Percentiles rank a stretch among this genome's conserved stretches.
phyloP scores from a whole-genome alignment of 2,113 vertebrate genomes.

The Mola mola region DNA sequence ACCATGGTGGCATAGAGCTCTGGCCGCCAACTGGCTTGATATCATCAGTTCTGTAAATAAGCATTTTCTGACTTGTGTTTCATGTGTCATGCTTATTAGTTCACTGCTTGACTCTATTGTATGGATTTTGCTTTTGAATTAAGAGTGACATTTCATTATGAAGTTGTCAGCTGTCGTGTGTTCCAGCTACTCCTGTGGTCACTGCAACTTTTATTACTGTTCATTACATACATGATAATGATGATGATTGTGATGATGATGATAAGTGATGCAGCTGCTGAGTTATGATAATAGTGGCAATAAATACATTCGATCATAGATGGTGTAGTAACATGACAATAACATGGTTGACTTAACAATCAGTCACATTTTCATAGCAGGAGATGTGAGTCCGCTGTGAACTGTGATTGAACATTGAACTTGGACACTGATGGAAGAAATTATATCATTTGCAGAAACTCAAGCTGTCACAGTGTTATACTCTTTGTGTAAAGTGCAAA shows the following conservation, averaged over 20 bases:
- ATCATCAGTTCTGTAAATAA: background rate
- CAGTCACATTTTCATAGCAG: conserved; percentile 5
- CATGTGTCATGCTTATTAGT: conserved; percentile 15
- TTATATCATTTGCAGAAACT: background rate
- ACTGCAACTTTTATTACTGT: no score
- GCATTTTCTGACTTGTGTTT: background rate
- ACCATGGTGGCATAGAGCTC: no score
- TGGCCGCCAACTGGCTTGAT: background rate
- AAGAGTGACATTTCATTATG: conserved; percentile 29
- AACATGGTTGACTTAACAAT: background rate
- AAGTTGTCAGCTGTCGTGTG: conserved; percentile 25
- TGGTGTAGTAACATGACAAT: conserved; percentile 12
- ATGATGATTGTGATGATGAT: conserved; percentile 2
- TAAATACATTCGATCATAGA: conserved; percentile 8
- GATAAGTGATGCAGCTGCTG: background rate
- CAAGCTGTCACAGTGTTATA: no score
- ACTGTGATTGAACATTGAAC: background rate
- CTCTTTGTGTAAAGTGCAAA: no score
- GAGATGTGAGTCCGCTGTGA: conserved; percentile 7
- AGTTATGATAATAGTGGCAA: background rate
- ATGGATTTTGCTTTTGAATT: conserved; percentile 21
- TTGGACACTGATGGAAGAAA: no score
- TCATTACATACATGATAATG: conserved; percentile 9
- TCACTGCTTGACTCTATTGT: background rate
- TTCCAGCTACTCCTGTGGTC: background rate